Evolutionary conservation across 2,888 invertebrate species (phyloP), one percentile per base, ranked within the genome.

Genomic region (Caenorhabditis uteleia): DNA sequence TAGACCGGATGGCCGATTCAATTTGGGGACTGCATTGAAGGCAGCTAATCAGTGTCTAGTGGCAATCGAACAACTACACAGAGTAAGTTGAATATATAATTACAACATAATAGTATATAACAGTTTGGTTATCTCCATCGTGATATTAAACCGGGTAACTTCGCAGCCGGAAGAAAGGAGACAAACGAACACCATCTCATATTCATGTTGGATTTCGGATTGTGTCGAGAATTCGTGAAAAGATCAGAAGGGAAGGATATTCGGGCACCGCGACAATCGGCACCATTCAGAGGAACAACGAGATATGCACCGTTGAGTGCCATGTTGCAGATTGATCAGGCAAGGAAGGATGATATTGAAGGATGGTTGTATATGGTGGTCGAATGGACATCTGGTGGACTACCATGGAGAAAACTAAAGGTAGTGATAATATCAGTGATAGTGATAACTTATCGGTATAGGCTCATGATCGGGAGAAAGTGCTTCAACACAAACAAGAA

Each of bases 341-440:
- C 74, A 1, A 46, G 78, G 2, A 78, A 78, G 54, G 78, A 78
- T 56, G 78, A 78, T 50, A 50, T 78, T n/a, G 78, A 78, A 38
- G 68, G 73, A 3, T 77, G 78, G 78, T 55, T 78, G 21, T 78
- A 78, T 54, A 77, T 78, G 78, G 70, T 74, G 7, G 64, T 73
- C n/a, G 72, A 74, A 46, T 78, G 78, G 78, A 77, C 78, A n/a
- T 51, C 68, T 14, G 77, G 77, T 10, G 61, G 55, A 14, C 46
- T 78, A 12, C 78, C 78, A 7, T 78, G 78, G 78, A 40, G 68
- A 14, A 70, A 75, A 39, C 55, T 62, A 40, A 64, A 47, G 36
- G 64, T 48, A 18, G 26, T 38, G 31, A 27, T n/a, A 26, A 34
- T 18, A 12, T 8, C 5, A 5, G 29, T 25, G 16, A 27, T 18